phyloP scores from a whole-genome alignment of 2,888 invertebrate genomes.

The Lucinisca nassula region DNA sequence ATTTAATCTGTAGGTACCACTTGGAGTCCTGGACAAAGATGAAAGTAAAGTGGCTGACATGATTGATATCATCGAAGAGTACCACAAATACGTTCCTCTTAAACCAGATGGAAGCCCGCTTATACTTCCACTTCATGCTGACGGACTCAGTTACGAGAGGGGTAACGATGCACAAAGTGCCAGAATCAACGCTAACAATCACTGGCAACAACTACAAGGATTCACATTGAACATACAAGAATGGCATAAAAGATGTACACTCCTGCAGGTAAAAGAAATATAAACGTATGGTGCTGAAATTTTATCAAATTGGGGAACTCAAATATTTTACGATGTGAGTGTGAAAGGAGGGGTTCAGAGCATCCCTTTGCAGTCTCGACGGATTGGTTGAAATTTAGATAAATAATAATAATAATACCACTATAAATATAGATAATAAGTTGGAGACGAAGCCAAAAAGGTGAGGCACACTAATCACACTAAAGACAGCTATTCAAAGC shows the following conservation, averaged over 20 bases:
- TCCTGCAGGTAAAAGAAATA: constrained; percentile 47
- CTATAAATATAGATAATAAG: too few relatives aligned
- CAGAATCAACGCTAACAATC: constrained; percentile 40
- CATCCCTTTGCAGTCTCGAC: too few relatives aligned
- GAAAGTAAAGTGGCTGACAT: constrained; percentile 59
- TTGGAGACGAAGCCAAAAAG: too few relatives aligned
- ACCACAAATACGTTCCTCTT: constrained; percentile 60
- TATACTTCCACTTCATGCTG: constrained; percentile 50
- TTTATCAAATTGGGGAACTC: too few relatives aligned
- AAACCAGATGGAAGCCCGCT: constrained; percentile 44
- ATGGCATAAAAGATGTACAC: constrained; percentile 57
- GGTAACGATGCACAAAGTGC: constrained; percentile 61
- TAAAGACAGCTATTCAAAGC: too few relatives aligned
- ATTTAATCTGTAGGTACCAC: constrained; percentile 44
- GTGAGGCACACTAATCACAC: too few relatives aligned
- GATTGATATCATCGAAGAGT: constrained; percentile 63
- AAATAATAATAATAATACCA: too few relatives aligned
- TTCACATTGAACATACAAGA: constrained; percentile 46
- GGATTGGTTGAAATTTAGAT: too few relatives aligned
- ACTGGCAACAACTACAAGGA: constrained; percentile 49
- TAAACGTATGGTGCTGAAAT: too few relatives aligned
- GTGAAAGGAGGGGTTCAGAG: too few relatives aligned
- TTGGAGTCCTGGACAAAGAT: constrained; percentile 68
- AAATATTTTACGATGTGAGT: too few relatives aligned
- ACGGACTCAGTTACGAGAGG: constrained; percentile 63